Evolutionary conservation across 2,113 vertebrate species (phyloP), one percentile per base, ranked within the genome.

Genomic region (Myocastor coypus): DNA sequence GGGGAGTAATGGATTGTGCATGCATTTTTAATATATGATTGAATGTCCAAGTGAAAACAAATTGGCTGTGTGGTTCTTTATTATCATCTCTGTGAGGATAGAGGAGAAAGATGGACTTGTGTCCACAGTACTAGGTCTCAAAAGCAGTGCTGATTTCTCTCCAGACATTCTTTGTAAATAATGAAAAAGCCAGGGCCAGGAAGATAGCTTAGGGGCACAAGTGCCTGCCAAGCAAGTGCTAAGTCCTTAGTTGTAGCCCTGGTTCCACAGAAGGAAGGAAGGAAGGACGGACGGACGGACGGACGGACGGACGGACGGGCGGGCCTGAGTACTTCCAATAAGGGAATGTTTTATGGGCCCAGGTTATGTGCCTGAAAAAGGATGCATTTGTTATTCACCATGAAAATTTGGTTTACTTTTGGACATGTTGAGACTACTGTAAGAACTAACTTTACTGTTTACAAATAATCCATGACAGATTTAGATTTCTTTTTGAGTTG

Each of bases 341-440:
- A 78, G 42, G 17, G 52, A 52, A 50, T 20, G 12, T 73, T 59
- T 86, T 71, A 24, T 46, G 28, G 34, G 42, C 50, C 69, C 42
- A 75, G 14, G 3, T 40, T 69, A 22, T 20, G 37, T 26, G 30
- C 93, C 73, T 84, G 14, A 89, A 68, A 80, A 66, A 82, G 55
- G 28, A 50, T 91, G 12, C 19, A 30, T 87, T 77, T 82, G 66
- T 82, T 57, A 12, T 66, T 77, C 14, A 34, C 69, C 22, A 28
- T 42, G 63, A 50, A 94, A 89, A 96, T 22, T 91, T 69, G 68
- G 75, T 37, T 28, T 57, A 24, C 28, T 89, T 86, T 95, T 32
- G 50, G 64, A 86, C 55, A 46, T 52, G 1, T 42, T 20, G 6
- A 17, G 30, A 20, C 83, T 59, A 73, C 42, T 32, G 17, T 50